Percentiles rank a stretch among this genome's conserved stretches.
Conservation (phyloP, 2,113 vertebrate species). For the Ceyx melanurus region DNA sequence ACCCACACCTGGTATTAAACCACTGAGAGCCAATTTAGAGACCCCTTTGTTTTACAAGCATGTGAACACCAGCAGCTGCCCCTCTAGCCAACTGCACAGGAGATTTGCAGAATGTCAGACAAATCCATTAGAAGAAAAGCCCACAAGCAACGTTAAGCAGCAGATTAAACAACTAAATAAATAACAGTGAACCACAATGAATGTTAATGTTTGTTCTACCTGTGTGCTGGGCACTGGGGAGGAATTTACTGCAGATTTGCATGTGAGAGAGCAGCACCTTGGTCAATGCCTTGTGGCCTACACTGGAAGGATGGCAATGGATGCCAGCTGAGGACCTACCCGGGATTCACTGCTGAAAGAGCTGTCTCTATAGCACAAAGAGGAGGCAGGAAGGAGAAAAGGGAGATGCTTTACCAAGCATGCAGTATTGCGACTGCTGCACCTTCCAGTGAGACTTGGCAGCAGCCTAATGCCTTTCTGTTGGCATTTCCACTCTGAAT, state of each 20-base stretch:
- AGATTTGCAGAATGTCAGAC: constrained; percentile 32
- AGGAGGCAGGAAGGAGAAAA: neutral
- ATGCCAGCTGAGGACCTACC: constrained; percentile 5
- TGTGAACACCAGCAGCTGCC: fast-evolving
- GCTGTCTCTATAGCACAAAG: neutral
- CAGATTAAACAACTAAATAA: constrained; percentile 34
- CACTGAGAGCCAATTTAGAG: neutral
- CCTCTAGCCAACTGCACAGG: neutral
- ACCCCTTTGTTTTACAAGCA: neutral
- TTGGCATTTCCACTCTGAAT: neutral
- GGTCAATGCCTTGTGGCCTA: neutral
- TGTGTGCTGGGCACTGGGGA: neutral
- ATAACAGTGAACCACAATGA: neutral
- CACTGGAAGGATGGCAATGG: neutral
- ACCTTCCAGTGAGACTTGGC: constrained; percentile 4
- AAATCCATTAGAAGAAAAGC: constrained; percentile 38
- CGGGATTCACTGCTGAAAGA: neutral
- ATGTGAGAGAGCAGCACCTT: neutral
- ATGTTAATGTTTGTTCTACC: constrained; percentile 24
- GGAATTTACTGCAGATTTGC: neutral
- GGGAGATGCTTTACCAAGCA: neutral
- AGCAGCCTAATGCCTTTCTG: neutral
- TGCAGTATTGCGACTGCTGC: neutral
- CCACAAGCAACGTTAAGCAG: constrained; percentile 24
- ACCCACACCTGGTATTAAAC: neutral